A percentile compares a stretch with the other conserved stretches of the same genome.
Conservation (phyloP, 37 sponge, comb jelly and placozoan species). For the Hexactinellida sp. region DNA sequence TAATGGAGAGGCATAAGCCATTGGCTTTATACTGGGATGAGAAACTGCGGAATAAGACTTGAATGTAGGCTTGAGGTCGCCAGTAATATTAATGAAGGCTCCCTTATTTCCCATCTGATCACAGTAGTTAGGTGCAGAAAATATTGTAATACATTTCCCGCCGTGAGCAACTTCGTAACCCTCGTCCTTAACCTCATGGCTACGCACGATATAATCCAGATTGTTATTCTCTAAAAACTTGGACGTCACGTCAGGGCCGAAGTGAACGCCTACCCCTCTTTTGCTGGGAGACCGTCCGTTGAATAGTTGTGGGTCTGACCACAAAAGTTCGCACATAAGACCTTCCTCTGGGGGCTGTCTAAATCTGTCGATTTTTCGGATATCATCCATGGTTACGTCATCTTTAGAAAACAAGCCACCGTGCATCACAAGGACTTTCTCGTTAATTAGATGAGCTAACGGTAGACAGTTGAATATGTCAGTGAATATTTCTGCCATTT, state of each 20-base stretch:
- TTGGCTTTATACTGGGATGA: conserved; percentile 85
- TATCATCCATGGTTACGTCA: conserved; percentile 68
- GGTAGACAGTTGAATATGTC: conserved; percentile 95
- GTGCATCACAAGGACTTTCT: conserved; percentile 80
- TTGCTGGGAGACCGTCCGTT: conserved; percentile 74
- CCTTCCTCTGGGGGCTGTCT: conserved; percentile 58
- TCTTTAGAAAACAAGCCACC: conserved; percentile 86
- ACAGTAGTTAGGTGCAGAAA: conserved; percentile 99
- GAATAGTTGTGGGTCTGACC: conserved; percentile 90
- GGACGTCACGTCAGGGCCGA: conserved; percentile 88
- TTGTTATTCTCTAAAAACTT: conserved; percentile 54
- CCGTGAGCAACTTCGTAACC: conserved; percentile 91
- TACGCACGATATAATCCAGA: conserved; percentile 67
- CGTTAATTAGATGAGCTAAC: conserved; percentile 63
- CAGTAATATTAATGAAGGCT: conserved; percentile 72
- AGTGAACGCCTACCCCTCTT: conserved; percentile 89
- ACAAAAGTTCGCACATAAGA: conserved; percentile 92
- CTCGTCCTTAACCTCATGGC: conserved; percentile 91
- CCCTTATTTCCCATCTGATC: conserved; percentile 99
- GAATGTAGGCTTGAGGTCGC: conserved; percentile 66
- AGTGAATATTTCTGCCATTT: conserved; percentile 82
- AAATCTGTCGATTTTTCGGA: conserved; percentile 50
- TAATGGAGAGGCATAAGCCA: conserved; percentile 89
- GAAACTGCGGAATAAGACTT: conserved; percentile 88
- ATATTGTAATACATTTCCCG: conserved; percentile 94